Conservation (phyloP, 2,113 vertebrate genomes). For the Dolichotis patagonum region DNA sequence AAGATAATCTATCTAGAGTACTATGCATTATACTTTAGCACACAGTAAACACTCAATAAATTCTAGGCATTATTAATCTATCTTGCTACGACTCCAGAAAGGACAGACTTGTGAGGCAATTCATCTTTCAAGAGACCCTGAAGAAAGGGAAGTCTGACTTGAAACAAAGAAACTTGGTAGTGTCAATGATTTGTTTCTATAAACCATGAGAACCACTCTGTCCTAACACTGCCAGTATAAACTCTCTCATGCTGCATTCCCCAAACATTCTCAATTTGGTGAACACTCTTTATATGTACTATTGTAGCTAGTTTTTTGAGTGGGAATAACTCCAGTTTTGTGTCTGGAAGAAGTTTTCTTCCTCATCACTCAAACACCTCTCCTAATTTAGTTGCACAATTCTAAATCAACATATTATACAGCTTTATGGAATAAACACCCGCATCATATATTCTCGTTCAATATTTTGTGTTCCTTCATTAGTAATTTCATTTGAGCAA, state of each 20-base stretch:
- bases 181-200: neutral
- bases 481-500: neutral
- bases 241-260: too few species aligned
- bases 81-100: neutral
- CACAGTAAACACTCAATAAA: neutral
- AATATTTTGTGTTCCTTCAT: neutral
- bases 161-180: neutral
- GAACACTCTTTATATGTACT: neutral
- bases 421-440: neutral
- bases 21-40: neutral
- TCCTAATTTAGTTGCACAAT: neutral
- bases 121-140: neutral
- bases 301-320: neutral
- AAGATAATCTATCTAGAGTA: neutral
- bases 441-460: neutral
- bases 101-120: neutral
- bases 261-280: neutral
- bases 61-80: neutral
- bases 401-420: neutral
- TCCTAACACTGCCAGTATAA: rapidly evolving
- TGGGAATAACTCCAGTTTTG: neutral
- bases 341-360: neutral
- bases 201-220: neutral
- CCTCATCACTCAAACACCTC: neutral
- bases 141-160: neutral